Evolutionary conservation across 2,113 vertebrate species (phyloP).

Genomic region (Eptesicus fuscus): DNA sequence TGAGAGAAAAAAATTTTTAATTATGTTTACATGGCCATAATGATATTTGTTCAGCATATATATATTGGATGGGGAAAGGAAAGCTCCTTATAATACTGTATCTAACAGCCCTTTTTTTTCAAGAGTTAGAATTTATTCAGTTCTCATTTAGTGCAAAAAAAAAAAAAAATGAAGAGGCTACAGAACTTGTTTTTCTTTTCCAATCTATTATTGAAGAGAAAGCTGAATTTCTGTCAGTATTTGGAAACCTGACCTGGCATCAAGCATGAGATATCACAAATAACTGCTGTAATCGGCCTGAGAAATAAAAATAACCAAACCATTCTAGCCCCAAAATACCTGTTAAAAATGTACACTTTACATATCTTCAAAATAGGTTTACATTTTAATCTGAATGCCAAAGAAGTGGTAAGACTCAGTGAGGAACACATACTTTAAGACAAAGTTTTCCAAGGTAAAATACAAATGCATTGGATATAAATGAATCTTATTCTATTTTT

Average conservation of each 20-base stretch:
- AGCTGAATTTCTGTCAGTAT: background rate
- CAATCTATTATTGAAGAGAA: background rate
- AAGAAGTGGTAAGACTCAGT: background rate
- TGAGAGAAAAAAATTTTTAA: background rate
- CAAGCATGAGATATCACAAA: background rate
- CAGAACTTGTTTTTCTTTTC: background rate
- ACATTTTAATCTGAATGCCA: background rate
- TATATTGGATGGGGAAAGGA: background rate
- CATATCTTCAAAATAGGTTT: background rate
- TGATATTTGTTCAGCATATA: background rate
- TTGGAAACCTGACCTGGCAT: background rate
- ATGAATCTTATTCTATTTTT: background rate
- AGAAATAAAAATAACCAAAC: slow-evolving; percentile 26
- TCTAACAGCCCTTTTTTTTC: background rate
- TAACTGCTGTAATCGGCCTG: background rate
- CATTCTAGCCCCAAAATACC: background rate
- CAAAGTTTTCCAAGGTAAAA: slow-evolving; percentile 35
- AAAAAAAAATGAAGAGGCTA: background rate
- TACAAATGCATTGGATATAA: slow-evolving; percentile 11
- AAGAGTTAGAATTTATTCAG: slow-evolving; percentile 32
- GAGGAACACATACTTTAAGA: background rate
- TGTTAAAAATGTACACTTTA: slow-evolving; percentile 3
- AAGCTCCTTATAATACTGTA: background rate
- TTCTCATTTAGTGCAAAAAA: background rate
- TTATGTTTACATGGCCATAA: background rate